Evolutionary conservation across 2,888 invertebrate genomes (phyloP), one percentile per base, ranked within the genome.

Genomic region (Branchipolynoe longqiensis): DNA sequence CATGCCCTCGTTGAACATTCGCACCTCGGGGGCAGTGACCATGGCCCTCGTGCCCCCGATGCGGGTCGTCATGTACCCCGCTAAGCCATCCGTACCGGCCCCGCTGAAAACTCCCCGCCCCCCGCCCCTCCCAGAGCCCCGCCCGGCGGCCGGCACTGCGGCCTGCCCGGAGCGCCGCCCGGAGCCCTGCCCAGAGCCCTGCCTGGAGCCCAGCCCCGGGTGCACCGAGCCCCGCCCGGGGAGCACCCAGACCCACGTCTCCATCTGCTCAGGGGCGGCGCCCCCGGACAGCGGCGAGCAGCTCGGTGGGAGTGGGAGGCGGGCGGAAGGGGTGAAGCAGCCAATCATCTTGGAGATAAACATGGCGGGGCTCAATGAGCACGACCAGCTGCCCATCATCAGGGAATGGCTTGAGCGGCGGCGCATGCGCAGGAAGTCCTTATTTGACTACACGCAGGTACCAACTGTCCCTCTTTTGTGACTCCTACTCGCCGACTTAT

Each of bases 331-430:
- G 62, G 62, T 25, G 18, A 12, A 22, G 38, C 12, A 18, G 38
- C 33, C 8, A 18, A 69, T 12, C 12, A 33, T n/a, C 22, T 4
- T 14, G 69, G 69, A 69, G 69, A 69, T 69, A 33, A 69, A 69
- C 69, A 69, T 69, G 69, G 69, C 69, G 36, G 36, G 33, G 33
- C 25, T 69, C 22, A 36, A 33, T 12, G 69, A 69, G 69, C 36
- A 69, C 36, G 69, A 69, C 36, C 69, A 69, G 38, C 69, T 69
- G 38, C 69, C 69, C 36, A 38, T 69, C 69, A 69, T 69, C 69
- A 33, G 33, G 33, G 69, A 69, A 18, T 69, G 69, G 69, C 38
- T 69, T 14, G 38, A 69, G 69, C 12, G 69, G 33, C 69, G 69
- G 14, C 33, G 69, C 12, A 33, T 33, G 38, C 6, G 62, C 2